Evolutionary conservation across 1,140 invertebrate genomes (phyloP), one percentile per base, ranked within the genome.

Genomic region (Cotesia glomerata): DNA sequence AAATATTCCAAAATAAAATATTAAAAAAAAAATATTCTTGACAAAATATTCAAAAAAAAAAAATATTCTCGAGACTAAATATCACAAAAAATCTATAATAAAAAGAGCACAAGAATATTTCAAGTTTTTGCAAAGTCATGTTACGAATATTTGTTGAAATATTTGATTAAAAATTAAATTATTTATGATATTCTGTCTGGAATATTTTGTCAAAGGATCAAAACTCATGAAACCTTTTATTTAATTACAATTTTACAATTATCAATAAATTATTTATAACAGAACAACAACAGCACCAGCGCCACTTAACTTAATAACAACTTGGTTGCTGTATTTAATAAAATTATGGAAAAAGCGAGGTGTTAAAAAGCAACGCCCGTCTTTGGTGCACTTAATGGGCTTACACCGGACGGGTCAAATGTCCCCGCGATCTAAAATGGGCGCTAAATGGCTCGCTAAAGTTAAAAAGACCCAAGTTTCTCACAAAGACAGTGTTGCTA

Each of bases 211-310:
- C n/a, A n/a, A n/a, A n/a, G n/a, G n/a, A n/a, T n/a, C n/a, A n/a
- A n/a, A n/a, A n/a, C n/a, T n/a, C n/a, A n/a, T n/a, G n/a, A n/a
- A n/a, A n/a, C n/a, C n/a, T 26, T 2, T 26, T 26, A 26, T 13
- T 11, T 59, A 2, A 18, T 8, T 32, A 59, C 1, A 14, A 59
- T 59, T n/a, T 49, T 4, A 49, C 4, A 0, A 49, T n/a, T 0
- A 49, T 49, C 4, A 49, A 9, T 49, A 1, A 9, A 49, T 49
- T 49, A 26, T 2, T 26, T 26, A 26, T 35, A 71, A 74, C 62
- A 87, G 98, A 81, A 98, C 97, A 5, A 97, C 95, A 51, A 96
- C 97, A 3, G 98, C 98, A 3, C 98, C 98, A 0, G 96, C 97
- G 2, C 98, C 98, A 0, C 90, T 99, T 51, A 99, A 99, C 85